Evolutionary conservation across 2,888 invertebrate species (phyloP), one percentile per base, ranked within the genome.

Genomic region (Apantesis nais): DNA sequence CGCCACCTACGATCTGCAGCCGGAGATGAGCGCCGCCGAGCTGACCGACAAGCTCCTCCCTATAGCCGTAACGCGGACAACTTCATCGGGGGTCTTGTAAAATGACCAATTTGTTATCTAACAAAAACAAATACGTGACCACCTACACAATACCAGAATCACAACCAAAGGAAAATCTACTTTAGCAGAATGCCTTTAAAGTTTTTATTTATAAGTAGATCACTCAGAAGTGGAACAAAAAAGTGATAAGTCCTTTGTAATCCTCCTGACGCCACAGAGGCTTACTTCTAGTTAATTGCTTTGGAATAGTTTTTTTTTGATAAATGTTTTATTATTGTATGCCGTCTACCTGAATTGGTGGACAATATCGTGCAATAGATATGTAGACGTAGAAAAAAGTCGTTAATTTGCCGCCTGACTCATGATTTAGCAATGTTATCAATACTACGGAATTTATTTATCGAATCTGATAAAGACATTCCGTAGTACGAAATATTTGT

Each of bases 181-280:
- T 79, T 86, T 84, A 78, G 14, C 0, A 0, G 2, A 1, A 0
- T n/a, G 0, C 0, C 0, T 0, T 16, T 82, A 74, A 75, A 63
- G 80, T 77, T 78, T 52, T 67, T 69, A 52, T 71, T 77, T 64
- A 71, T 70, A 68, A 74, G 34, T 1, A 62, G n/a, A 48, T 68
- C 72, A 66, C 63, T 67, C 44, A 71, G 72, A 39, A 73, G 70
- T 78, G 71, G 71, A 74, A 88, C 87, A 91, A 92, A 93, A 93
- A 91, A 89, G 90, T 91, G 92, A 92, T 93, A 94, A 93, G 90
- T 92, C 92, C 90, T 89, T 92, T 93, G 93, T 94, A 93, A 94
- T 93, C 93, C 90, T 86, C 83, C 91, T 93, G 94, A 94, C 94
- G 94, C 94, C 94, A 93, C 83, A 79, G 89, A 89, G 90, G 90